Evolutionary conservation across 2,888 invertebrate species (phyloP).

Genomic region (Nipponacmea schrenckii): DNA sequence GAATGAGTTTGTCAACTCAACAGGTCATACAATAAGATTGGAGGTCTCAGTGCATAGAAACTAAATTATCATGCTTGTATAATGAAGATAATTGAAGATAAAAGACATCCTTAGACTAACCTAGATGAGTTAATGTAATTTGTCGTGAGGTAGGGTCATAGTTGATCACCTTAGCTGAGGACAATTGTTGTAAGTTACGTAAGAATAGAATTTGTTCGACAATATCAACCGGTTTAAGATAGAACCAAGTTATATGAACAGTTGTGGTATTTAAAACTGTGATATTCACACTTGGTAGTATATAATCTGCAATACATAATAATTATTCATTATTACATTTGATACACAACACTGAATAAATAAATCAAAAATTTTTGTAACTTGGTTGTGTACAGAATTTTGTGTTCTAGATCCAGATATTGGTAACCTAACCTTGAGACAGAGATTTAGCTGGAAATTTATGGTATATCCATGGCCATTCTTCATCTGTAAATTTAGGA

Average conservation of each 20-base stretch:
- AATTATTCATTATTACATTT: no score
- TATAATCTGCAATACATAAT: not conserved
- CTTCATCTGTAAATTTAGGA: conserved; percentile 67
- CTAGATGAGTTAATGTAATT: conserved; percentile 10
- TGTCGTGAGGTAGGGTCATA: conserved; percentile 4
- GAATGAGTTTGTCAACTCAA: no score
- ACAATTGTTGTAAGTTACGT: conserved; percentile 4
- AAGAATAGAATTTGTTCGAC: conserved; percentile 13
- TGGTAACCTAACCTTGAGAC: no score
- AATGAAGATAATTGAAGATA: no score
- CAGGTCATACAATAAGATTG: no score
- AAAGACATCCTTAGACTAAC: not conserved
- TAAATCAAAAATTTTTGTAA: no score
- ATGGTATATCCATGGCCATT: conserved; percentile 45
- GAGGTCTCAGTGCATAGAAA: no score
- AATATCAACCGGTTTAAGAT: not conserved
- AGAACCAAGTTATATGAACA: conserved; percentile 6
- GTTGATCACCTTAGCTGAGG: conserved; percentile 6
- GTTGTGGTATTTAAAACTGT: conserved; percentile 15
- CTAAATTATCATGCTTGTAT: no score
- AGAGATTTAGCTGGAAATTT: conserved; percentile 17
- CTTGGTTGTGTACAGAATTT: no score
- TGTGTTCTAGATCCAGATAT: no score
- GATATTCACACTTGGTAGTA: conserved; percentile 1
- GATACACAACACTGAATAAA: no score